Base-by-base conservation (phyloP, 2,113 vertebrate genomes). In the Castor canadensis region DNA sequence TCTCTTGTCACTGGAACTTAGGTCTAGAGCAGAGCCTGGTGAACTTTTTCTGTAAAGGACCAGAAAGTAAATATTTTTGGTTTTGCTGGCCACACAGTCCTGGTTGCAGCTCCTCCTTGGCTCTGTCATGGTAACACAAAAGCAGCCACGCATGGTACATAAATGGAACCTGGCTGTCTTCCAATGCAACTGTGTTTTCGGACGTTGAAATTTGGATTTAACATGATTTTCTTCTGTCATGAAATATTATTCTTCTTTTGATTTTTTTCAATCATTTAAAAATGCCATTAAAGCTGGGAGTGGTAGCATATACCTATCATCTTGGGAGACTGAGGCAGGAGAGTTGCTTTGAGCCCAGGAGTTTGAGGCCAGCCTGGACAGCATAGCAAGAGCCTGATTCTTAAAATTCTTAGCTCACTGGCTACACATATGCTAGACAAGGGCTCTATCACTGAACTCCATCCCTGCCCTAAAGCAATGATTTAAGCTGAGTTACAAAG, bases 51-150 rank as follows among this genome's bases (percentile, higher is more conserved):
- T 89, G 72, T 81, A 40, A 96, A 79, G 52, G 82, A 10, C n/a
- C 54, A 79, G 87, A 67, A 54, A 95, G 81, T 77, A 93, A 96
- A 91, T 91, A 79, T 89, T 93, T 81, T 82, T 95, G 80, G 54
- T 66, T 94, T 95, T 82, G 69, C 24, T 73, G 79, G 26, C 72
- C 85, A 85, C n/a, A 89, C 26, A 13, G 88, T 49, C 52, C 71
- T 60, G 71, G 72, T 62, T 82, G 81, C 66, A 92, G 71, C 66
- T 54, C 52, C 67, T 81, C 52, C 67, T 81, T 3, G 26, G 54
- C 22, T 54, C 47, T 32, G 52, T 81, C 94, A 84, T 30, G 49
- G 35, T 47, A 90, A 76, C 93, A 56, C 19, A 15, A 72, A 60
- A 86, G 67, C 80, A 47, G 35, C 52, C 32, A 32, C 20, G n/a